These are phyloP conservation scores for Rhea americana DNA, from an alignment of 2,113 vertebrate genomes.

Conservation along the genomic window DNA sequence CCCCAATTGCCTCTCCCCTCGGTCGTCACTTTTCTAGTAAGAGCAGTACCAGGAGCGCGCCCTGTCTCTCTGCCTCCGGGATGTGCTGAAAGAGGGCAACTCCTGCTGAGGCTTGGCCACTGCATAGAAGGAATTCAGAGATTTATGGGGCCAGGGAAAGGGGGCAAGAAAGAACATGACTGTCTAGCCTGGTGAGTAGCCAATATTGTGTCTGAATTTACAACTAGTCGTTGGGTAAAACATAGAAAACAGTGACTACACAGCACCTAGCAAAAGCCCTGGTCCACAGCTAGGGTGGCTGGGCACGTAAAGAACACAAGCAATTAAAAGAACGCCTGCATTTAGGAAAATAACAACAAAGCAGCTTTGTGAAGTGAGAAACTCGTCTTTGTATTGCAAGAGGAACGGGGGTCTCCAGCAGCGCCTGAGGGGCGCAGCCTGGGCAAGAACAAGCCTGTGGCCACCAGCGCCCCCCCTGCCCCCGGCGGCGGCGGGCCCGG, in stretches of 20 bases:
- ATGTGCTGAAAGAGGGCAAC: background rate
- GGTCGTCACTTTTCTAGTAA: accelerated
- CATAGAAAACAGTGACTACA: accelerated
- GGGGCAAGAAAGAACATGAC: accelerated
- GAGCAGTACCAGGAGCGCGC: accelerated
- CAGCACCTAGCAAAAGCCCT: background rate
- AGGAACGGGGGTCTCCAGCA: too few relatives aligned
- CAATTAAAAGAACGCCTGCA: background rate
- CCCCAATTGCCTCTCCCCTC: background rate
- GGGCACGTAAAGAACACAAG: too few relatives aligned
- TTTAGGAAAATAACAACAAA: background rate
- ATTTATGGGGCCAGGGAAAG: background rate
- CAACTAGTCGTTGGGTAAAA: background rate
- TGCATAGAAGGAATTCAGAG: background rate
- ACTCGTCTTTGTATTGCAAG: too few relatives aligned
- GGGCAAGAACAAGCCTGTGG: too few relatives aligned
- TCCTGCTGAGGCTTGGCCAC: background rate
- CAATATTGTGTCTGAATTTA: background rate
- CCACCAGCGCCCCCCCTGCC: too few relatives aligned
- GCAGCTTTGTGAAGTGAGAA: too few relatives aligned
- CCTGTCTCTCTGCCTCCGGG: too few relatives aligned
- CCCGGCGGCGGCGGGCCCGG: too few relatives aligned
- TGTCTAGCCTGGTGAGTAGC: background rate
- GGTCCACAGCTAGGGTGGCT: background rate
- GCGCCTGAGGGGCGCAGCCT: too few relatives aligned